Base-by-base conservation (phyloP, 2,113 vertebrate genomes). In the Neogobius melanostomus region DNA sequence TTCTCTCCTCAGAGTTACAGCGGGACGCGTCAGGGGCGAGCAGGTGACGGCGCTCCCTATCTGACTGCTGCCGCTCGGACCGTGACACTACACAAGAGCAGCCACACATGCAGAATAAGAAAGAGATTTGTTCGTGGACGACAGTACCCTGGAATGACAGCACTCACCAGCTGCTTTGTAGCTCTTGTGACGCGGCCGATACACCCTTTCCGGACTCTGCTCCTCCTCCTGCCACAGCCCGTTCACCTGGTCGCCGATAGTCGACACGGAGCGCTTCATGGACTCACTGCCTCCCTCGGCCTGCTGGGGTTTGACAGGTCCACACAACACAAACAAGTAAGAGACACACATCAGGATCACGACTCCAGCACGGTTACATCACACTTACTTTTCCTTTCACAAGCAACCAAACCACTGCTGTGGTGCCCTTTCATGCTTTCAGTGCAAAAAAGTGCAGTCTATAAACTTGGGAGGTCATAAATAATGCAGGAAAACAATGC, bases 1-100 rank as follows among this genome's bases (percentile, higher is more conserved):
- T 95, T 64, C 96, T 93, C 74, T 99, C 96, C 75, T 96, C 95
- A 0, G 97, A 98, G 88, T 95, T 97, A 80, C 96, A 97, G 66
- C 97, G 95, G 45, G 96, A 96, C 2, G 91, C 88, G 12, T 95
- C 94, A 0, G 98, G 96, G 68, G 98, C 98, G 48, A 98, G 93
- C 76, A 98, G 94, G 69, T 97, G 96, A 70, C 96, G 95, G 52
- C 95, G 94, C 80, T 98, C 96, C 0, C 93, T 92, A 82, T 95
- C 94, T 0, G 92, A 92, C 0, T 95, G 94, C 76, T 95, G 93
- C 78, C 95, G 93, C 16, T 97, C 96, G 0, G 95, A 95, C 64
- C 95, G 93, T 81, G 96, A 96, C 60, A 96, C 96, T 99, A 59
- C 21, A 63, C 7, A 44, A n/a, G 59, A 61, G 42, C 59, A 5